These are phyloP conservation scores for Tuta absoluta DNA, from an alignment of 2,888 invertebrate genomes.

Conservation along the genomic window DNA sequence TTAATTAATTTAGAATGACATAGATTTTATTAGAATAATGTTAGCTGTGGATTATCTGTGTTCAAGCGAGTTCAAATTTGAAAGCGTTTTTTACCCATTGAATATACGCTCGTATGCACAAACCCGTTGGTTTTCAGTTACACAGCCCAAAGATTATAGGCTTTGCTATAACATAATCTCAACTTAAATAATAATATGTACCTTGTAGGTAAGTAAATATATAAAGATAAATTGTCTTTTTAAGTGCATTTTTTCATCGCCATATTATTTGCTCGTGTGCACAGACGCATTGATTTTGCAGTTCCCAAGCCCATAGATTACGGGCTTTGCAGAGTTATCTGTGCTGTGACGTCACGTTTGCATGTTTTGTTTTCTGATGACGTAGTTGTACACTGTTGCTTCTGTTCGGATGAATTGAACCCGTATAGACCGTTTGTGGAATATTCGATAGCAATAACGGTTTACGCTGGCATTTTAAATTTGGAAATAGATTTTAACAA, in stretches of 20 bases:
- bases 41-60: too few species aligned
- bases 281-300: not conserved
- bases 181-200: too few species aligned
- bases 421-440: constrained; percentile 1
- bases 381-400: constrained; percentile 8
- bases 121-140: too few species aligned
- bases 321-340: constrained; percentile 20
- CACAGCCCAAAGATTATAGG: too few species aligned
- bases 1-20: too few species aligned
- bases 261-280: constrained; percentile 21
- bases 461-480: not conserved
- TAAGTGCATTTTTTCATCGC: too few species aligned
- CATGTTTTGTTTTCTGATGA: constrained; percentile 24
- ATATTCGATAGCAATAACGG: constrained; percentile 3
- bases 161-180: too few species aligned
- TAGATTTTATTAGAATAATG: too few species aligned
- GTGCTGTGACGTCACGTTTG: constrained; percentile 22
- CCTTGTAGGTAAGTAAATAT: too few species aligned
- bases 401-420: constrained; percentile 12
- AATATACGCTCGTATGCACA: constrained; percentile 12
- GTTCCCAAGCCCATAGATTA: constrained; percentile 21
- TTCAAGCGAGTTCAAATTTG: not conserved
- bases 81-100: not conserved
- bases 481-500: not conserved
- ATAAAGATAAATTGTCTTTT: too few species aligned